Evolutionary conservation across 2,797 vertebrate genomes (phyloP).

Genomic region (Hyperoplus immaculatus): DNA sequence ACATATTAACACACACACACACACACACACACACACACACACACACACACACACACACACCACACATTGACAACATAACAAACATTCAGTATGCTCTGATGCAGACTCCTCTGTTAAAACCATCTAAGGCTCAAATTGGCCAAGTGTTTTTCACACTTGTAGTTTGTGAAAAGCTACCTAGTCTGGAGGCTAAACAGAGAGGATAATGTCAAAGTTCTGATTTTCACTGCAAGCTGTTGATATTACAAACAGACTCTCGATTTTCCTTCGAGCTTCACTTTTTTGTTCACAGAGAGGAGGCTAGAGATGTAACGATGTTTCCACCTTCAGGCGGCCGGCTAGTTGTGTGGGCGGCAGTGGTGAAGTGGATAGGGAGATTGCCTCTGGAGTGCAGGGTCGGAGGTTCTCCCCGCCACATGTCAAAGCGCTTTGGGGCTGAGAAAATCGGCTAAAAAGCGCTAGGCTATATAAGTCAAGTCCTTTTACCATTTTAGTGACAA

Average conservation of each 20-base stretch:
- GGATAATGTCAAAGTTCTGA: not conserved
- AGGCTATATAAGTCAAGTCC: too few species aligned
- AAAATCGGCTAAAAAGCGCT: too few species aligned
- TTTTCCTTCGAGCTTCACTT: constrained; percentile 24
- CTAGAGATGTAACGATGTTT: constrained; percentile 56
- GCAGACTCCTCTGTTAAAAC: not conserved
- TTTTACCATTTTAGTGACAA: not conserved
- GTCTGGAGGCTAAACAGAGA: not conserved
- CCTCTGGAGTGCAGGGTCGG: too few species aligned
- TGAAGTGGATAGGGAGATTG: too few species aligned
- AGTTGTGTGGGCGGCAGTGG: not conserved
- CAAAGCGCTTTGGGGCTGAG: too few species aligned
- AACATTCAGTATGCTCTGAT: too few species aligned
- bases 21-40: too few species aligned
- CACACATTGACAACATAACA: not conserved
- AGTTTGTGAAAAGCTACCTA: constrained; percentile 17
- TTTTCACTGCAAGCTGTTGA: constrained; percentile 30
- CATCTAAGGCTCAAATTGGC: not conserved
- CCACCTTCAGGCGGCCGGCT: constrained; percentile 23
- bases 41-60: too few species aligned
- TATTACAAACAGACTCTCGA: not conserved
- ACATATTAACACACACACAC: not conserved
- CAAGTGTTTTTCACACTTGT: not conserved
- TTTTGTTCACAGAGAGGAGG: constrained; percentile 32
- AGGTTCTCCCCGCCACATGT: too few species aligned